These are phyloP conservation scores for Spheniscus humboldti DNA, from an alignment of 2,797 vertebrate genomes.

Conservation along the genomic window DNA sequence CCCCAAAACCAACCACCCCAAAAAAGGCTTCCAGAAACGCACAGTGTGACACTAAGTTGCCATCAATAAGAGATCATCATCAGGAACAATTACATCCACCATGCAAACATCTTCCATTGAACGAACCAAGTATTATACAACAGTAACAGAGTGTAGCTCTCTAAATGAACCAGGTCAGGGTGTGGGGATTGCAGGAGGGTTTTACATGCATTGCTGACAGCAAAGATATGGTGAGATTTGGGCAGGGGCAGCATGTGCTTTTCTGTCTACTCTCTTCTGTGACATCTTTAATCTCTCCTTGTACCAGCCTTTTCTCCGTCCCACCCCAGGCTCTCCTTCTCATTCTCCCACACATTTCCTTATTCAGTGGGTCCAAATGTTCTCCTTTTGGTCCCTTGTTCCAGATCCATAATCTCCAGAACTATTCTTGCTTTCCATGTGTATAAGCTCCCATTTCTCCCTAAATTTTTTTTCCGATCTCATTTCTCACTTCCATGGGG, in stretches of 20 bases:
- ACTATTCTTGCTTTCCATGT: not conserved
- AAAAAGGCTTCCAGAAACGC: not conserved
- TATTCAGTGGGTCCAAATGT: not conserved
- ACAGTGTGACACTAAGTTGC: not conserved
- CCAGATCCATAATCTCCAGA: not conserved
- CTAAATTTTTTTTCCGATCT: not conserved
- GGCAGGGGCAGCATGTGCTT: not conserved
- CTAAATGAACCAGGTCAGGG: not conserved
- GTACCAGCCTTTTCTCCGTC: not conserved
- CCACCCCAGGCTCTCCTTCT: not conserved
- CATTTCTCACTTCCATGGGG: not conserved
- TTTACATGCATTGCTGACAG: not conserved
- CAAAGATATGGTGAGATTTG: not conserved
- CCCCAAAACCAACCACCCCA: not conserved
- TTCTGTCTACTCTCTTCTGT: not conserved
- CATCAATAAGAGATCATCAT: not conserved
- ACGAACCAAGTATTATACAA: not conserved
- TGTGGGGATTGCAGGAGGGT: not conserved
- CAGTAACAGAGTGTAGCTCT: not conserved
- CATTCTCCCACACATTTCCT: not conserved
- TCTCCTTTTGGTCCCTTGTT: not conserved
- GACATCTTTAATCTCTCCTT: not conserved
- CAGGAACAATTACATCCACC: not conserved
- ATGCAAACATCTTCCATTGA: not conserved
- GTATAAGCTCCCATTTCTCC: not conserved